Base-by-base conservation (phyloP, 2,888 invertebrate species). In the Neuroscelio doddi region DNA sequence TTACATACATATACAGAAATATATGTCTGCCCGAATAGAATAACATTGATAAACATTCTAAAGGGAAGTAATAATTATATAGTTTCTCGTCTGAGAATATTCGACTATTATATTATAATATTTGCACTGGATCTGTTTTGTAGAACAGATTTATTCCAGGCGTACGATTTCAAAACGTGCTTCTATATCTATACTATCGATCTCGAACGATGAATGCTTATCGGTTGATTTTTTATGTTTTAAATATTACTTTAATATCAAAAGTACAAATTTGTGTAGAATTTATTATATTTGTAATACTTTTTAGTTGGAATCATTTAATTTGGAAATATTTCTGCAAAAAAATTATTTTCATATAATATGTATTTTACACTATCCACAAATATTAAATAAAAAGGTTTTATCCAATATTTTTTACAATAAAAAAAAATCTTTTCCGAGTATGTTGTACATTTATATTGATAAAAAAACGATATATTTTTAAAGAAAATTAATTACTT, bases 151-250 rank as follows among this genome's bases (percentile, higher is more conserved):
- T 16, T 49, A 16, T 15, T 49, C 44, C 29, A 27, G 44, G 8
- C 29, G 29, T 27, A 29, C 27, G 29, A 26, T 38, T 38, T 38
- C 16, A 14, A 51, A 42, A 42, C 10, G 52, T 52, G 44, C 44
- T 52, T 52, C 34, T 52, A 36, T 26, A 27, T 14, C 16, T 26
- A 26, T 8, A 8, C 27, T 26, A 21, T 45, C 45, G 53, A 53
- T 53, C 44, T 52, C 52, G 36, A 44, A 14, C 29, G 44, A 44
- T 29, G 41, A 21, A 41, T 41, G 47, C 38, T 17, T 49, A 27
- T 38, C 38, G 36, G 26, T 15, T 38, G 49, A 36, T 26, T 7
- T 8, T 26, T 26, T 26, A 26, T 26, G 26, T 4, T 26, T 26
- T 26, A 8, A 8, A 26, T 26, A 8, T 7, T 26, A 26, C n/a